These are phyloP conservation scores for Erpetoichthys calabaricus DNA, from an alignment of 2,797 vertebrate species.

Conservation along the genomic window DNA sequence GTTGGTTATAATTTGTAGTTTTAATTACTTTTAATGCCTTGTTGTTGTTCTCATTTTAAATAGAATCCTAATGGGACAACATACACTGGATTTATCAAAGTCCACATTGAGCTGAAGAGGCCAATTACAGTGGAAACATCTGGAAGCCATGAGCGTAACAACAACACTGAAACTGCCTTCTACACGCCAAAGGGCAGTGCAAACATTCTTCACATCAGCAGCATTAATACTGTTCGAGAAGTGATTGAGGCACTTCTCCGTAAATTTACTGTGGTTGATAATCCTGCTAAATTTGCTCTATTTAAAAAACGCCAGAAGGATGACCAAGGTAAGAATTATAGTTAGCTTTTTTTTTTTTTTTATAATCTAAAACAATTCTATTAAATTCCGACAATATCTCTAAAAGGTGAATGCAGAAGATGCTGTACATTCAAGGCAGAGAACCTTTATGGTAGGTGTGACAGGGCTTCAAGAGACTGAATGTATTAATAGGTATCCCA, in stretches of 20 bases:
- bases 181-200: conserved; percentile 58
- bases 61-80: conserved; percentile 59
- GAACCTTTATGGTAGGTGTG: too few relatives aligned
- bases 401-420: too few relatives aligned
- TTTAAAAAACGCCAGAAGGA: conserved; percentile 80
- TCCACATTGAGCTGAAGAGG: conserved; percentile 79
- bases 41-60: not conserved
- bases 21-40: not conserved
- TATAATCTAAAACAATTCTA: too few relatives aligned
- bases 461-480: too few relatives aligned
- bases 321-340: conserved; percentile 69
- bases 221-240: conserved; percentile 75
- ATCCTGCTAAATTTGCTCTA: conserved; percentile 89
- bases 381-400: too few relatives aligned
- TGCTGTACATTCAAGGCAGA: too few relatives aligned
- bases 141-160: conserved; percentile 22
- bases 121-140: conserved; percentile 62
- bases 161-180: conserved; percentile 53
- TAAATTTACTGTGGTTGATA: conserved; percentile 84
- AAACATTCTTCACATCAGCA: conserved; percentile 93
- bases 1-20: not conserved
- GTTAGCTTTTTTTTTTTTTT: too few relatives aligned
- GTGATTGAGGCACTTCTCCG: conserved; percentile 84
- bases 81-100: conserved; percentile 95
- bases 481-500: too few relatives aligned